Evolutionary conservation across 2,113 vertebrate genomes (phyloP), one percentile per base, ranked within the genome.

Genomic region (Arizona elegans): DNA sequence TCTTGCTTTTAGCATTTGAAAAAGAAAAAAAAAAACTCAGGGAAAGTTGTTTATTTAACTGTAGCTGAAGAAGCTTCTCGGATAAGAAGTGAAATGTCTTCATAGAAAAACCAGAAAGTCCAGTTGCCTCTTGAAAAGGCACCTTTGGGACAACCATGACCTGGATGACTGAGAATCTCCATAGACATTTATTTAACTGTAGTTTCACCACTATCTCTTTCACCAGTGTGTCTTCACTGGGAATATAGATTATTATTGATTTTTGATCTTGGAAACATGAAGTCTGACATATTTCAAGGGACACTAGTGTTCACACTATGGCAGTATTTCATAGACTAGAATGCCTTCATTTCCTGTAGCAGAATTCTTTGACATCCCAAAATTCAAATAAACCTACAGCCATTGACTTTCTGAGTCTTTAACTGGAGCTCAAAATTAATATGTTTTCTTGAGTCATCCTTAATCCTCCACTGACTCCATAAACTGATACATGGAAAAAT

Each of bases 401-500:
- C 33, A 43, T 43, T 81, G 75, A 43, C 75, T 81, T 81, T 43
- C 17, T 21, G n/a, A 88, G 47, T 52, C 52, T 62, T 86, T 38
- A 56, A 13, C 47, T 1, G 13, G 23, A 92, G 23, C 29, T 94
- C 94, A 94, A 90, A 65, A 87, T 52, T 59, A 93, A 65, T 56
- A 92, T 52, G 93, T 95, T 52, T 94, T 85, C 93, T 59, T 70
- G 58, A 91, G 85, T 93, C 90, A 91, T 91, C 93, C 87, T 53
- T 92, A 33, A 0, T 24, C 1, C 92, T 62, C 85, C 87, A 54
- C 1, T 8, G 95, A 95, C 91, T 75, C 15, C 50, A 33, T 54
- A 15, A 94, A 75, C 38, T 53, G 38, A 62, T 0, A 7, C 90
- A 87, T 0, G 90, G 91, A 91, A 93, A 93, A 94, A 94, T 93